phyloP scores from a whole-genome alignment of 2,888 invertebrate genomes.

The Beris chalybata region DNA sequence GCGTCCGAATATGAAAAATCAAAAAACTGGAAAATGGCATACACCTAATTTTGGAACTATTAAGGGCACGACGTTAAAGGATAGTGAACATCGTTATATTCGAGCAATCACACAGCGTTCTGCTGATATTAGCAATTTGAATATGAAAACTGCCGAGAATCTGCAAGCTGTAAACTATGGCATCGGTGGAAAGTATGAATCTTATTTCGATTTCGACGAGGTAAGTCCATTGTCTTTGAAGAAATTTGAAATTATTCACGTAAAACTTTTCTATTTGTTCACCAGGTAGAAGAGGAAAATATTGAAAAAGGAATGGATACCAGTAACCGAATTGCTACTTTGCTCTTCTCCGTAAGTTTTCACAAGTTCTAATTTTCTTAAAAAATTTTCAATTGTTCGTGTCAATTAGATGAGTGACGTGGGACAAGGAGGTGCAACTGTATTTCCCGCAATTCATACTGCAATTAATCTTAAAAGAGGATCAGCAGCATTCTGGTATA shows the following conservation, averaged over 20 bases:
- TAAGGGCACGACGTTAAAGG: constrained; percentile 95
- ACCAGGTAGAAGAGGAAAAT: constrained; percentile 80
- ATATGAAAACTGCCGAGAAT: constrained; percentile 89
- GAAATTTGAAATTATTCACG: no score
- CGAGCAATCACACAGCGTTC: constrained; percentile 76
- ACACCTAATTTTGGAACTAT: constrained; percentile 94
- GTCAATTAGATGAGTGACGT: constrained; percentile 83
- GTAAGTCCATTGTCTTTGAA: constrained; percentile 53
- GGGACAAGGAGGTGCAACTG: constrained; percentile 91
- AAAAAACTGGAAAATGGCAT: constrained; percentile 72
- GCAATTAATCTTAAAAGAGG: constrained; percentile 84
- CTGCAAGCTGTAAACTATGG: constrained; percentile 98
- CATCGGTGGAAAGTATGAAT: constrained; percentile 97
- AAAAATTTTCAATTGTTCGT: neutral
- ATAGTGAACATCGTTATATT: constrained; percentile 76
- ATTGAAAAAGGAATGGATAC: constrained; percentile 66
- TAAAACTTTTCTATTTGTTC: constrained; percentile 43
- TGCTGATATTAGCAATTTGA: constrained; percentile 82
- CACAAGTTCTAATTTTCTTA: neutral
- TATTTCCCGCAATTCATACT: constrained; percentile 81
- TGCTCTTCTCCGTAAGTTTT: constrained; percentile 53
- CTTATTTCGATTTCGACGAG: constrained; percentile 92
- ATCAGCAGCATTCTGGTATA: constrained; percentile 89
- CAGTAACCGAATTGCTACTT: constrained; percentile 53
- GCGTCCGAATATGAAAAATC: constrained; percentile 68